phyloP scores from a whole-genome alignment of 2,797 vertebrate genomes.

The Sebastes itinus region DNA sequence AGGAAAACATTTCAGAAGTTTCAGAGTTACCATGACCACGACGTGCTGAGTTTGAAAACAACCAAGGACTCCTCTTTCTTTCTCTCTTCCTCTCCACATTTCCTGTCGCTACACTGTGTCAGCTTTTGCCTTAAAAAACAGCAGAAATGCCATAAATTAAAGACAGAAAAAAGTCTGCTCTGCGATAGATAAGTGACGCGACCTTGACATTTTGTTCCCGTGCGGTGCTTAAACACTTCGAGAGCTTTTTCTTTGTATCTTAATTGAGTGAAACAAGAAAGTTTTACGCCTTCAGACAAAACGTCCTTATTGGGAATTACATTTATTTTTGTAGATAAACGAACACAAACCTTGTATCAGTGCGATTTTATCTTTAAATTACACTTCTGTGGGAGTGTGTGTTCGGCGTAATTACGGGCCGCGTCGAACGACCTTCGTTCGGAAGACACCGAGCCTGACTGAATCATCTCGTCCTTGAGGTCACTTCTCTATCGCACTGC shows the following conservation, averaged over 20 bases:
- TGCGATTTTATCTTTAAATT: conserved; percentile 51
- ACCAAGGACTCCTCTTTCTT: background rate
- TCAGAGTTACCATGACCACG: background rate
- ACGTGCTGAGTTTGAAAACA: background rate
- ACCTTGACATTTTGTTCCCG: conserved; percentile 20
- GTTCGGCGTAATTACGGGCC: background rate
- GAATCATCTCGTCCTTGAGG: conserved; percentile 51
- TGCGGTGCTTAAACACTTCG: background rate
- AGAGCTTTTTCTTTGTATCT: conserved; percentile 3
- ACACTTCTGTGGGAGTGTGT: background rate
- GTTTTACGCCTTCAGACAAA: conserved; percentile 1
- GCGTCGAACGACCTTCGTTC: background rate
- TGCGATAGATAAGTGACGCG: background rate
- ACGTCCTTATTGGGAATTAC: conserved; percentile 17
- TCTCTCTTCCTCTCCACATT: background rate
- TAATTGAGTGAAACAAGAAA: conserved; percentile 6
- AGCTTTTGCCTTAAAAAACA: background rate
- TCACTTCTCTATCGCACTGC: conserved; percentile 18
- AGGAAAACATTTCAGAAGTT: background rate
- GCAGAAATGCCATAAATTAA: background rate
- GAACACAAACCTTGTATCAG: background rate
- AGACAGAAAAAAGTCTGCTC: background rate
- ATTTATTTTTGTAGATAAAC: conserved; percentile 38
- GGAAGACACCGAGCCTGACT: conserved; percentile 1
- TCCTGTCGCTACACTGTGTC: background rate